Conservation (phyloP, 2,797 vertebrate genomes). For the Pagetopsis macropterus region DNA sequence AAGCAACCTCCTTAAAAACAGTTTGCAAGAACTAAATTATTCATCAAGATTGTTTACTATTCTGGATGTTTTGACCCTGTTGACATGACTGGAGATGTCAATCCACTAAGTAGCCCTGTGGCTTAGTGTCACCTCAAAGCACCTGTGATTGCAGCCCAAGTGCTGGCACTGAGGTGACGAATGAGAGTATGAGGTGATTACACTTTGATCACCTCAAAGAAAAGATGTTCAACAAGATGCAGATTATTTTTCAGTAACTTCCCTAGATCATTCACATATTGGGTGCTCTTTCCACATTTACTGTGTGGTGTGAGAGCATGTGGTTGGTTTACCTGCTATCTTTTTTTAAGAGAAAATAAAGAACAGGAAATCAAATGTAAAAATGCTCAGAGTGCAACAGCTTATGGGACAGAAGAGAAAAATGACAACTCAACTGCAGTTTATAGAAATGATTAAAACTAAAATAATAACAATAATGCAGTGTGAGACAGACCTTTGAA, state of each 20-base stretch:
- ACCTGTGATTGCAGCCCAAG: not conserved
- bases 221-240: no score
- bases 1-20: not conserved
- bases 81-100: constrained; percentile 28
- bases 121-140: constrained; percentile 42
- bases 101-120: constrained; percentile 43
- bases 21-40: no score
- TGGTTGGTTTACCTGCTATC: no score
- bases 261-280: no score
- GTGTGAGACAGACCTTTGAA: no score
- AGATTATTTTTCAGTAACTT: not conserved
- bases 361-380: no score
- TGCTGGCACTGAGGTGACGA: not conserved
- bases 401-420: not conserved
- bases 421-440: no score
- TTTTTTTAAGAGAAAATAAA: not conserved
- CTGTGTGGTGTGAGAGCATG: constrained; percentile 1
- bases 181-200: not conserved
- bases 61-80: not conserved
- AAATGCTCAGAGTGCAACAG: not conserved
- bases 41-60: not conserved
- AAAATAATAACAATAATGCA: not conserved
- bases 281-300: no score
- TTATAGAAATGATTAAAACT: not conserved
- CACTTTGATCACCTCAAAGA: not conserved